phyloP scores from a whole-genome alignment of 2,888 invertebrate species.

The Lasioglossum calceatum region DNA sequence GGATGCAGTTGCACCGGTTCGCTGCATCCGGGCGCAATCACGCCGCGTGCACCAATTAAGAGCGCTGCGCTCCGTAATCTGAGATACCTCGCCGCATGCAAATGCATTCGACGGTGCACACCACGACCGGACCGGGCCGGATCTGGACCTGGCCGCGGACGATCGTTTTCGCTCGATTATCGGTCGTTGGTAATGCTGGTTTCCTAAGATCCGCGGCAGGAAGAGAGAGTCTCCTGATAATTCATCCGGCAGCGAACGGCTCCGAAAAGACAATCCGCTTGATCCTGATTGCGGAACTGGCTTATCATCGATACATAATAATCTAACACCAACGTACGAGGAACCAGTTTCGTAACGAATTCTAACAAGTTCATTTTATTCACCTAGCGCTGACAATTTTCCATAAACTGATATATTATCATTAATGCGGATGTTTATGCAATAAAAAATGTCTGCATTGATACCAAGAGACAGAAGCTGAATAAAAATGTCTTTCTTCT shows the following conservation, averaged over 20 bases:
- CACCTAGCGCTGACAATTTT: not conserved
- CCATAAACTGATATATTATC: too few species aligned
- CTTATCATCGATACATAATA: slow-evolving; percentile 8
- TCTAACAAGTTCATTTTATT: not conserved
- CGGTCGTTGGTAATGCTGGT: slow-evolving; percentile 46
- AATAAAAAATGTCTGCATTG: too few species aligned
- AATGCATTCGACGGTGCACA: slow-evolving; percentile 59
- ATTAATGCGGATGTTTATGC: too few species aligned
- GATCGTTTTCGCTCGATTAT: slow-evolving; percentile 63
- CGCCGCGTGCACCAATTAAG: slow-evolving; percentile 72
- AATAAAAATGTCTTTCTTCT: too few species aligned
- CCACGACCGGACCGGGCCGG: slow-evolving; percentile 7
- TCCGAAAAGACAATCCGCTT: not conserved
- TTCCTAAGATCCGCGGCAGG: slow-evolving; percentile 46
- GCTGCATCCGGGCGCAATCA: slow-evolving; percentile 53
- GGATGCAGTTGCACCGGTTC: slow-evolving; percentile 49
- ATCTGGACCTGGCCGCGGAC: slow-evolving; percentile 24
- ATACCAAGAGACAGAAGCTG: too few species aligned
- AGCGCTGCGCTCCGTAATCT: slow-evolving; percentile 71
- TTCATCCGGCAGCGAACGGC: slow-evolving; percentile 16
- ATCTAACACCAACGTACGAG: not conserved
- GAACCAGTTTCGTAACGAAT: not conserved
- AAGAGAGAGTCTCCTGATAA: slow-evolving; percentile 41
- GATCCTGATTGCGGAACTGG: slow-evolving; percentile 22
- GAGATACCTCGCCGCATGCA: slow-evolving; percentile 72